These are phyloP conservation scores for Lethocerus indicus DNA, from an alignment of 1,140 invertebrate genomes.

Conservation along the genomic window DNA sequence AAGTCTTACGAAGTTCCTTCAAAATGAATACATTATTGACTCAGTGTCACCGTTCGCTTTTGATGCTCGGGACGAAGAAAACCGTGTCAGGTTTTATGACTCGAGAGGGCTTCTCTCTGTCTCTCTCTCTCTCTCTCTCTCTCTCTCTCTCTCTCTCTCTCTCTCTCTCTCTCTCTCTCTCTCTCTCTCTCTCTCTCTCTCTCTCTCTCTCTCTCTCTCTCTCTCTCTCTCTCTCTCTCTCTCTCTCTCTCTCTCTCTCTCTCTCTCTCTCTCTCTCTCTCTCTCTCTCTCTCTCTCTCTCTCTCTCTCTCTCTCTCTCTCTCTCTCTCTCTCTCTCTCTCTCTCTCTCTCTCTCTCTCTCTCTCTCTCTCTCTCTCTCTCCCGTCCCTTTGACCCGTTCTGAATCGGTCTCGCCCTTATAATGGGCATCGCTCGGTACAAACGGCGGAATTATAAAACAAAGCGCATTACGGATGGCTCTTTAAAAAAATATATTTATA, in stretches of 20 bases:
- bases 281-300: slow-evolving; percentile 3
- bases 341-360: slow-evolving; percentile 4
- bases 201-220: slow-evolving; percentile 4
- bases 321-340: slow-evolving; percentile 4
- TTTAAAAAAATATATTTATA: too few relatives aligned
- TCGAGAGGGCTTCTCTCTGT: neutral
- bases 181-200: slow-evolving; percentile 2
- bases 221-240: slow-evolving; percentile 4
- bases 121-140: slow-evolving; percentile 3
- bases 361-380: slow-evolving; percentile 3
- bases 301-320: slow-evolving; percentile 4
- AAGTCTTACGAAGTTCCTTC: too few relatives aligned
- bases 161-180: slow-evolving; percentile 1
- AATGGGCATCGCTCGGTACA: too few relatives aligned
- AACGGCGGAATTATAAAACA: too few relatives aligned
- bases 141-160: slow-evolving; percentile 3
- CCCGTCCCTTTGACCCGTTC: too few relatives aligned
- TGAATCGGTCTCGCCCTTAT: too few relatives aligned
- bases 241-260: slow-evolving; percentile 3
- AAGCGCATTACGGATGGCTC: too few relatives aligned
- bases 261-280: neutral
- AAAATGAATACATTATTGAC: too few relatives aligned
- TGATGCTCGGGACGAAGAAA: too few relatives aligned
- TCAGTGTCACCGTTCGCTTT: too few relatives aligned
- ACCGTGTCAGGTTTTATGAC: too few relatives aligned